A percentile compares a stretch with the other conserved stretches of the same genome.
These are phyloP conservation scores for Lymantria dispar DNA, from an alignment of 2,888 invertebrate species.

Conservation along the genomic window DNA sequence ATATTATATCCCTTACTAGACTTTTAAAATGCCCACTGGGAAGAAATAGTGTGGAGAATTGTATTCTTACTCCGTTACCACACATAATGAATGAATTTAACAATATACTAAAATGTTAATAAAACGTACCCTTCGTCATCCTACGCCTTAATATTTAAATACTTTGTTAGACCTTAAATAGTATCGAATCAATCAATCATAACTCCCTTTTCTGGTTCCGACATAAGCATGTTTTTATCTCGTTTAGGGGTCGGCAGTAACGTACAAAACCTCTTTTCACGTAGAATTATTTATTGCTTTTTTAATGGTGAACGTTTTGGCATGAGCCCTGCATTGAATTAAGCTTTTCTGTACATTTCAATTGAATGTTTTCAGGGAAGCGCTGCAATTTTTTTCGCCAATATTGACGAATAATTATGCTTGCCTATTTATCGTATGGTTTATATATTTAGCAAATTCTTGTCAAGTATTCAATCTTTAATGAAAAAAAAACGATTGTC, in stretches of 20 bases:
- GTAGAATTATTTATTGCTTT: neutral
- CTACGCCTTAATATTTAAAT: neutral
- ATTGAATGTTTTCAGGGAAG: neutral
- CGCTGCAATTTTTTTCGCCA: neutral
- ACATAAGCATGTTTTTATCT: neutral
- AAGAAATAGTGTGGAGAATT: too few relatives aligned
- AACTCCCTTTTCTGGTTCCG: neutral
- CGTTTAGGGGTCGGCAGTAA: neutral
- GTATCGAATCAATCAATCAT: constrained; percentile 1
- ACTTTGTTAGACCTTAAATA: neutral
- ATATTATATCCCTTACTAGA: too few relatives aligned
- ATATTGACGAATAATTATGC: too few relatives aligned
- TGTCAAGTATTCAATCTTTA: too few relatives aligned
- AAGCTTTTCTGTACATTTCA: neutral
- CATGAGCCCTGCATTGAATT: neutral
- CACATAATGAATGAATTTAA: too few relatives aligned
- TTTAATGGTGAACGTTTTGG: neutral
- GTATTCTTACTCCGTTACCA: too few relatives aligned
- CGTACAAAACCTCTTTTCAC: neutral
- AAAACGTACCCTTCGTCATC: neutral
- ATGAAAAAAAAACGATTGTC: too few relatives aligned
- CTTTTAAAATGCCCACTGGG: too few relatives aligned
- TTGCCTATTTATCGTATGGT: too few relatives aligned
- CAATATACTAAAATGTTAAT: too few relatives aligned
- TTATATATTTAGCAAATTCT: too few relatives aligned